Percentiles rank a stretch among this genome's conserved stretches.
These are phyloP conservation scores for Hedychridium roseum DNA, from an alignment of 2,888 invertebrate genomes.

Conservation along the genomic window DNA sequence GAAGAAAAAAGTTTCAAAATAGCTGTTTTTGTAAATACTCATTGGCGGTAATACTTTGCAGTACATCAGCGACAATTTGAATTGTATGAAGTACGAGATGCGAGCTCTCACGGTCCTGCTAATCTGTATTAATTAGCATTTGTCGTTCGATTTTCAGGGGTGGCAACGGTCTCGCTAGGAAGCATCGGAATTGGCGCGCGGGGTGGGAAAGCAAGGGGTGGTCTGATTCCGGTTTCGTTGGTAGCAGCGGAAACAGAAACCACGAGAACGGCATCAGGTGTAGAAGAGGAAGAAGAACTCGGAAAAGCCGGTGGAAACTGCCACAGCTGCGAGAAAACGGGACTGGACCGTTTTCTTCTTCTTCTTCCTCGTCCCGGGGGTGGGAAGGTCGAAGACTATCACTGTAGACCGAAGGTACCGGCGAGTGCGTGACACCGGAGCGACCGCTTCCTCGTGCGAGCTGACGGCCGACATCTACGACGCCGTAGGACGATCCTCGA, in stretches of 20 bases:
- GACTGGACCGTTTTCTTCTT: constrained; percentile 9
- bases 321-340: constrained; percentile 6
- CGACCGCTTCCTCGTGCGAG: constrained; percentile 12
- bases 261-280: constrained; percentile 16
- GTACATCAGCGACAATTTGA: too few relatives aligned
- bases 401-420: constrained; percentile 33
- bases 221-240: constrained; percentile 47
- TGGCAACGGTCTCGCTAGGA: constrained; percentile 54
- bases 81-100: too few relatives aligned
- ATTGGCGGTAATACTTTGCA: too few relatives aligned
- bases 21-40: too few relatives aligned
- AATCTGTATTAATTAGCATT: too few relatives aligned
- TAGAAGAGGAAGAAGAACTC: constrained; percentile 20
- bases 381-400: constrained; percentile 23
- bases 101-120: too few relatives aligned
- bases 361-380: constrained; percentile 19
- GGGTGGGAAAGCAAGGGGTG: constrained; percentile 49
- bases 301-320: constrained; percentile 23
- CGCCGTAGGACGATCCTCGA: constrained; percentile 4
- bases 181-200: constrained; percentile 54
- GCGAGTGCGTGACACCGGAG: constrained; percentile 42
- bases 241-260: constrained; percentile 42
- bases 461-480: constrained; percentile 11
- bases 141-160: constrained; percentile 49
- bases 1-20: too few relatives aligned